Base-by-base conservation (phyloP, 2,888 invertebrate species). In the Gortyna flavago region DNA sequence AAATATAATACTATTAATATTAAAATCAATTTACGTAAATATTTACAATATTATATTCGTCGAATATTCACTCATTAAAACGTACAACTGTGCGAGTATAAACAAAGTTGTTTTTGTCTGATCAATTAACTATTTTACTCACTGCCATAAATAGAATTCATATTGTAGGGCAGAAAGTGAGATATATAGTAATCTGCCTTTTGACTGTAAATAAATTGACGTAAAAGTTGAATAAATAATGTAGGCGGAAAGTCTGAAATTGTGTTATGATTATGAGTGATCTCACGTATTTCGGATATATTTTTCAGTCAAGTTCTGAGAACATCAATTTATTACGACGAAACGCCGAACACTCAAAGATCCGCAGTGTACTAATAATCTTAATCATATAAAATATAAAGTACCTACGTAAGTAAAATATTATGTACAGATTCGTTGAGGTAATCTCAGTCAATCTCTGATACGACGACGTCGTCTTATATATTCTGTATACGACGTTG, bases 141-240 rank as follows among this genome's bases (percentile, higher is more conserved):
- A 89, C 88, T 89, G 89, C 89, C 87, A 83, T 75, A 66, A 79
- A 72, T 75, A 66, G 21, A 72, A 75, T 66, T 59, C 59, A 65
- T 65, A 69, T n/a, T 68, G 44, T 68, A 65, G 76, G 59, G 68
- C 75, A 72, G 71, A 72, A 72, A 78, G 68, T 83, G 75, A 70
- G 72, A 66, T 64, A 64, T 61, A 64, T 72, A 79, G 57, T 70
- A n/a, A 69, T 72, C 75, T 64, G 74, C 57, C 65, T 44, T 62
- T 61, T 73, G 57, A 62, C 21, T 77, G 80, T 71, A 62, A 59
- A 62, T 61, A 73, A 62, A 25, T 54, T 51, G 21, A 65, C 51
- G 29, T 71, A 57, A 66, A 81, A 51, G 35, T 66, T 81, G 25
- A 59, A 72, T 72, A 62, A 32, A 69, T 35, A 61, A 72, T 76